A percentile compares a stretch with the other conserved stretches of the same genome.
These are phyloP conservation scores for Peromyscus polionotus DNA, from an alignment of 2,113 vertebrate genomes.

Conservation along the genomic window DNA sequence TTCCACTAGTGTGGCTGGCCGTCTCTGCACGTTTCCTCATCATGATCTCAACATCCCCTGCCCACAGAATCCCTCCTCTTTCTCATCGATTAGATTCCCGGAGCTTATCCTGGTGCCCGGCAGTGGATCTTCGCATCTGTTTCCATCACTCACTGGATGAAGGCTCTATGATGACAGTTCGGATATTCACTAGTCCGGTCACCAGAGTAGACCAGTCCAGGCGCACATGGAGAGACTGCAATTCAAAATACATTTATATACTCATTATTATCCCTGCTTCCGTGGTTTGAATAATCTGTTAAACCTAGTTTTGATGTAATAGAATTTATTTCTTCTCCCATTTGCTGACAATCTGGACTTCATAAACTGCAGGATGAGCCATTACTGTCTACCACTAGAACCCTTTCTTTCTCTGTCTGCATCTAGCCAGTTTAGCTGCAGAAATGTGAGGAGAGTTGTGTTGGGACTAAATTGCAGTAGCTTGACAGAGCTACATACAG, in stretches of 20 bases:
- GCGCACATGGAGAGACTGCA: neutral
- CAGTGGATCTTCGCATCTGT: too few relatives aligned
- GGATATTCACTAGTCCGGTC: too few relatives aligned
- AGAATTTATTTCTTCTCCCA: neutral
- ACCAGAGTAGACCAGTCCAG: too few relatives aligned
- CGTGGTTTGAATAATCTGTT: neutral
- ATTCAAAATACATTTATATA: neutral
- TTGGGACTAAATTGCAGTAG: neutral
- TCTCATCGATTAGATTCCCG: too few relatives aligned
- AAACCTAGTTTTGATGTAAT: neutral
- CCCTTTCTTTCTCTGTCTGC: neutral
- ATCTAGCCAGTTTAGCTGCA: neutral
- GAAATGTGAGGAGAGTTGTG: neutral
- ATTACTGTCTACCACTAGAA: neutral
- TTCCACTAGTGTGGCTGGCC: too few relatives aligned
- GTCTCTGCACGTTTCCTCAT: too few relatives aligned
- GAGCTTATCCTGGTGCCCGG: too few relatives aligned
- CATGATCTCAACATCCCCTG: too few relatives aligned
- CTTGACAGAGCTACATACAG: neutral
- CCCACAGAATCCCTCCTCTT: too few relatives aligned
- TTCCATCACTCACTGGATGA: too few relatives aligned
- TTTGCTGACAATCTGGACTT: conserved; percentile 32
- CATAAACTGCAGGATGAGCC: neutral
- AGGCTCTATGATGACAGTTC: too few relatives aligned
- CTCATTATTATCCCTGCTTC: neutral